A percentile compares a stretch with the other conserved stretches of the same genome.
Conservation (phyloP, 1,140 invertebrate species). For the Drosophila albomicans region DNA sequence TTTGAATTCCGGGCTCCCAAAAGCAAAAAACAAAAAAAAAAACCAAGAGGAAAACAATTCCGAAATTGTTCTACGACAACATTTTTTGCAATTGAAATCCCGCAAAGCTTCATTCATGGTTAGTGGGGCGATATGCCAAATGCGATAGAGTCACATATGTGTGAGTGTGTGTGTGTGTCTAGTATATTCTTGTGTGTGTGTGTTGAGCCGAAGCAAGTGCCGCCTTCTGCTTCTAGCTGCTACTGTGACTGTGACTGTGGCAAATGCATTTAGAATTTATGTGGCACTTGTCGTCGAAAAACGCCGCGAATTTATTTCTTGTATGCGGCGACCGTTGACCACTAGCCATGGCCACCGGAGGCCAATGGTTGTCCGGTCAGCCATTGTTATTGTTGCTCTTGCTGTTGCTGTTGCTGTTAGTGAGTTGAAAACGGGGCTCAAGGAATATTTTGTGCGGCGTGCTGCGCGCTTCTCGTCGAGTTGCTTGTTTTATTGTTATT, state of each 20-base stretch:
- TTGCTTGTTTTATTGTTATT: constrained; percentile 82
- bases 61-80: constrained; percentile 48
- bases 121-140: constrained; percentile 26
- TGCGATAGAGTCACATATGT: constrained; percentile 32
- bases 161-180: neutral
- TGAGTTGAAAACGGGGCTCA: constrained; percentile 48
- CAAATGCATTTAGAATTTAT: constrained; percentile 81
- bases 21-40: neutral
- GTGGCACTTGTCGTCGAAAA: constrained; percentile 79
- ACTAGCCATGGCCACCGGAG: constrained; percentile 41
- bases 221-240: constrained; percentile 8
- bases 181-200: constrained; percentile 3
- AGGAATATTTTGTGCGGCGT: constrained; percentile 70
- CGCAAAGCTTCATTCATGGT: constrained; percentile 28
- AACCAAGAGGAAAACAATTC: constrained; percentile 23
- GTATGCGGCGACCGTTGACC: constrained; percentile 59
- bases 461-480: constrained; percentile 31
- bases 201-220: constrained; percentile 12
- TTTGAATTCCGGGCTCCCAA: constrained; percentile 28
- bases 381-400: constrained; percentile 9
- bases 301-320: constrained; percentile 77
- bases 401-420: constrained; percentile 13
- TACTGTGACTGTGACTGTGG: constrained; percentile 9
- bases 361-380: constrained; percentile 20
- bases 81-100: constrained; percentile 65